These are phyloP conservation scores for Protobothrops flavoviridis DNA, from an alignment of 2,113 vertebrate species.

Conservation along the genomic window DNA sequence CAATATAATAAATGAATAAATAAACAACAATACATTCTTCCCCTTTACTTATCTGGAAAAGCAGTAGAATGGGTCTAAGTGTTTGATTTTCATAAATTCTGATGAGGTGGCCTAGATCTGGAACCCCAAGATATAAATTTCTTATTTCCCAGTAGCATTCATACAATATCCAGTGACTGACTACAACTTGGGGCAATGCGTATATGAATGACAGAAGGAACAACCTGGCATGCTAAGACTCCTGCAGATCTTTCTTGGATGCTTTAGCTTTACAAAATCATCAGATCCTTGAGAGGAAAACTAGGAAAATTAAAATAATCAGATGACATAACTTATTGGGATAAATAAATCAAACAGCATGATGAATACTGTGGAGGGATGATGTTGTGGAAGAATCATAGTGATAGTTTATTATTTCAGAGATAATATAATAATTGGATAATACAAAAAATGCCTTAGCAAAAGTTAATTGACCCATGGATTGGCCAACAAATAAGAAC, in stretches of 20 bases:
- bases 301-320: not conserved
- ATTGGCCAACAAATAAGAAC: not conserved
- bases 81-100: conserved; percentile 3
- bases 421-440: not conserved
- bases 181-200: not conserved
- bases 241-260: conserved; percentile 14
- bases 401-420: not conserved
- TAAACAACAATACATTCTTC: not conserved
- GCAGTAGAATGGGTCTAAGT: not conserved
- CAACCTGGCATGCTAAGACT: not conserved
- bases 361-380: not conserved
- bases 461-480: not conserved
- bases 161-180: not conserved
- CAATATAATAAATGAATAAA: not conserved
- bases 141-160: not conserved
- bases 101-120: not conserved
- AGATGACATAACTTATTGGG: conserved; percentile 4
- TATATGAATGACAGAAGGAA: not conserved
- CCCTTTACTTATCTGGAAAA: not conserved
- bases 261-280: conserved; percentile 12
- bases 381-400: not conserved
- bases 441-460: not conserved
- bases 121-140: not conserved
- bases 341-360: conserved; percentile 1
- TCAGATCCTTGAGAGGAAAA: conserved; percentile 8